A percentile compares a stretch with the other conserved stretches of the same genome.
phyloP scores from a whole-genome alignment of 2,113 vertebrate genomes.

The Poeciliopsis turrubarensis region DNA sequence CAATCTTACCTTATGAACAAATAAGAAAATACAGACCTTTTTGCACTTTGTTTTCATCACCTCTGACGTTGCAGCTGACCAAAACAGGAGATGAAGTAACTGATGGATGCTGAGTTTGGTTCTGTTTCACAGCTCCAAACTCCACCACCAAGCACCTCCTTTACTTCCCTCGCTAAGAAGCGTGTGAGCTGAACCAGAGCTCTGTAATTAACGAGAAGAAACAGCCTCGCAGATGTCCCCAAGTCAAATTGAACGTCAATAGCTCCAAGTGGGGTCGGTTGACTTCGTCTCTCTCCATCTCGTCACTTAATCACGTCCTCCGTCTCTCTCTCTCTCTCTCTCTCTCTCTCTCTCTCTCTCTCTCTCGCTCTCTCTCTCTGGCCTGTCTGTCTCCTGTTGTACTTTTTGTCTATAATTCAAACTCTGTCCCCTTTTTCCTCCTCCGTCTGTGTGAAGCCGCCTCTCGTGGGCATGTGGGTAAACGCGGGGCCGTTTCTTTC shows the following conservation, averaged over 20 bases:
- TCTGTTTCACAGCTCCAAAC: constrained; percentile 19
- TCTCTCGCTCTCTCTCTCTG: constrained; percentile 3
- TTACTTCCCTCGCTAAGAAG: constrained; percentile 35
- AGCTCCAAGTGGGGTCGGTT: constrained; percentile 60
- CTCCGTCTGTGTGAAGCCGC: constrained; percentile 58
- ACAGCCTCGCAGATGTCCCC: constrained; percentile 66
- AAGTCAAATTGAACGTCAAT: constrained; percentile 71
- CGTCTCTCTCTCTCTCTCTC: constrained; percentile 3
- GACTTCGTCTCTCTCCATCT: constrained; percentile 29
- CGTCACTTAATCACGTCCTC: constrained; percentile 6
- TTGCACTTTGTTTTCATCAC: too few species aligned
- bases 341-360: constrained; percentile 8
- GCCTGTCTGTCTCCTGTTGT: constrained; percentile 2
- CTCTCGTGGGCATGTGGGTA: constrained; percentile 35
- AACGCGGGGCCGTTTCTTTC: constrained; percentile 48
- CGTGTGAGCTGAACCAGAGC: constrained; percentile 52
- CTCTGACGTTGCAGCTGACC: neutral
- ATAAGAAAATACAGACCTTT: too few species aligned
- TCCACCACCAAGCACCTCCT: constrained; percentile 39
- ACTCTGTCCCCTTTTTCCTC: constrained; percentile 8
- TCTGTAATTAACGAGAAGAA: constrained; percentile 66
- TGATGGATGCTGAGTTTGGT: neutral
- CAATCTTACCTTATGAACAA: too few species aligned
- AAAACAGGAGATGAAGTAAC: neutral
- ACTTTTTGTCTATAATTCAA: constrained; percentile 15